Evolutionary conservation across 2,888 invertebrate species (phyloP).

Genomic region (Eupeodes latifasciatus): DNA sequence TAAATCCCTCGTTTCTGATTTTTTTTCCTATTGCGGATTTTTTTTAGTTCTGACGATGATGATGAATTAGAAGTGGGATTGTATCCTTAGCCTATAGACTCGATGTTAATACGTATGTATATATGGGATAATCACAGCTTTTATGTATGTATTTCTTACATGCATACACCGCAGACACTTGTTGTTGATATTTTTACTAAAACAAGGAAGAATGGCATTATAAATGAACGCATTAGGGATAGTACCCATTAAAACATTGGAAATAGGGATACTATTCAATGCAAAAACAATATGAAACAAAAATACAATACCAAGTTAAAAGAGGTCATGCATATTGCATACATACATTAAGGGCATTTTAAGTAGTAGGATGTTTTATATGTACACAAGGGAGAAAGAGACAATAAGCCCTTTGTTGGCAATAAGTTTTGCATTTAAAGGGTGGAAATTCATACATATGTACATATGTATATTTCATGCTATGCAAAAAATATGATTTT

Average conservation of each 20-base stretch:
- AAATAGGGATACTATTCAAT: conserved; percentile 47
- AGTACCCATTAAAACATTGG: conserved; percentile 56
- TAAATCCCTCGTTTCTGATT: conserved; percentile 24
- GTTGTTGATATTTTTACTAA: conserved; percentile 2
- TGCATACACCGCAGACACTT: not conserved
- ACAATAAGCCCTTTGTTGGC: conserved; percentile 12
- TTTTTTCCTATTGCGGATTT: conserved; percentile 1
- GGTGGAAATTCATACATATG: not conserved
- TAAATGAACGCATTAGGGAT: conserved; percentile 53
- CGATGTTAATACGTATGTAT: too few relatives aligned
- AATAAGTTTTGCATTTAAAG: conserved; percentile 10
- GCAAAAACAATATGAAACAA: not conserved
- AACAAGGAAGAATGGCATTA: conserved; percentile 52
- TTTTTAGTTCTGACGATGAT: not conserved
- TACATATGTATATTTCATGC: conserved; percentile 8
- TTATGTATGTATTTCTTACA: not conserved
- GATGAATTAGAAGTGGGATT: not conserved
- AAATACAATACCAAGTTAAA: conserved; percentile 9
- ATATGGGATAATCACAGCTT: not conserved
- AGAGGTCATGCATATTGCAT: conserved; percentile 14
- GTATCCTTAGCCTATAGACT: not conserved
- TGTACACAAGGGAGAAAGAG: not conserved
- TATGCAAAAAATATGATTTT: not conserved
- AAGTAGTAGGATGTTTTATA: not conserved
- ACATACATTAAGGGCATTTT: not conserved